Base-by-base conservation (phyloP, 2,797 vertebrate species). In the Petrocephalus sullivani region DNA sequence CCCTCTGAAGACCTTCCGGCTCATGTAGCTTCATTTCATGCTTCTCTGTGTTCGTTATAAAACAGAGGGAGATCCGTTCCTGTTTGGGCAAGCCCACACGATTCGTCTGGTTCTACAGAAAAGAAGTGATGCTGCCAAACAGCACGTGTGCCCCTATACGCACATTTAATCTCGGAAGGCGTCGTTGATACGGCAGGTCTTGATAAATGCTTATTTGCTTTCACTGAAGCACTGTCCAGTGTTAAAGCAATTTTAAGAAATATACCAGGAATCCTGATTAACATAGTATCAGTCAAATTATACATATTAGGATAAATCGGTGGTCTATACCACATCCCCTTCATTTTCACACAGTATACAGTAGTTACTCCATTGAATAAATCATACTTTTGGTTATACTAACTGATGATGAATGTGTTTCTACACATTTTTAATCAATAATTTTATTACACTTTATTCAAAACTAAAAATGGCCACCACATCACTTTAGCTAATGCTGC, bases 1-100 rank as follows among this genome's bases (percentile, higher is more conserved):
- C n/a, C 49, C 21, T 51, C n/a, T 53, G 23, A 28, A 56, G 82
- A 84, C 51, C 1, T 23, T 54, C 14, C 49, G 23, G 49, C 21
- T 84, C 23, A 53, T 84, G 82, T 4, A 56, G 46, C n/a, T 56
- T 85, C 84, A n/a, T 60, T 60, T 54, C 4, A 53, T 12, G 53
- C 33, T 54, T 57, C 53, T 78, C 71, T 8, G 16, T 78, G 28
- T 60, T 37, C 28, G 28, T 54, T 85, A 57, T 12, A 33, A 53
- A 84, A 53, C 9, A 58, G 81, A 57, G 84, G 84, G 84, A 28
- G 84, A 58, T 41, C 56, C 54, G n/a, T 85, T 85, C 84, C 53
- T 57, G 53, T 85, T 58, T 57, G 14, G 53, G 54, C 28, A 85
- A 37, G 28, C 7, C 28, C 84, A 57, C 54, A 58, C 53, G 58